Percentiles rank a stretch among this genome's conserved stretches.
Conservation (phyloP, 2,113 vertebrate species). For the Perca fluviatilis region DNA sequence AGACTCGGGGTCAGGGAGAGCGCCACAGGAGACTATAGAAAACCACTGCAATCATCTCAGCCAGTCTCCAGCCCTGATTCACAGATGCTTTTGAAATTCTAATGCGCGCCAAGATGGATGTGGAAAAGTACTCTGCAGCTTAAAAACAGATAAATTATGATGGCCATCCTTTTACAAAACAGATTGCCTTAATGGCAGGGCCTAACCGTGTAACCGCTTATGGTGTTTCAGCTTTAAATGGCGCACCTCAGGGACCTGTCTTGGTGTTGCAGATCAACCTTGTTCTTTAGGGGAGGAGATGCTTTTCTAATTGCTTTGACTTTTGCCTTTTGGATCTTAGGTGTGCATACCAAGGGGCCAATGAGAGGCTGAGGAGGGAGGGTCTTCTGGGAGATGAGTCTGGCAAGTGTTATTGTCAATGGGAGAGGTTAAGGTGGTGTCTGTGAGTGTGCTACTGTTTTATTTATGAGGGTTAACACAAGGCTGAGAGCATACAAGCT, state of each 20-base stretch:
- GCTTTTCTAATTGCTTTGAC: constrained; percentile 79
- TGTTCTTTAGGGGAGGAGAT: constrained; percentile 67
- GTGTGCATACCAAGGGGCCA: constrained; percentile 30
- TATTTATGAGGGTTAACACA: constrained; percentile 69
- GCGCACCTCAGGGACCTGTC: constrained; percentile 55
- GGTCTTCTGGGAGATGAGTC: constrained; percentile 47
- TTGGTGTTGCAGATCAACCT: constrained; percentile 47
- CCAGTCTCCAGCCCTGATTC: constrained; percentile 58
- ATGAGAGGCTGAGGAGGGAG: constrained; percentile 43
- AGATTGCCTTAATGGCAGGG: constrained; percentile 62
- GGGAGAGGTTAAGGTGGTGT: constrained; percentile 52
- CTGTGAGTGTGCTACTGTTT: constrained; percentile 61
- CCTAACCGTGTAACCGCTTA: constrained; percentile 30
- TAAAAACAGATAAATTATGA: constrained; percentile 73
- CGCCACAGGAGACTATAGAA: constrained; percentile 72
- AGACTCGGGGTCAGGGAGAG: constrained; percentile 67
- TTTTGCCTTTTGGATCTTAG: constrained; percentile 58
- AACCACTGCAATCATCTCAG: constrained; percentile 75
- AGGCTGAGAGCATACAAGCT: constrained; percentile 30
- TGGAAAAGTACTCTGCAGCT: constrained; percentile 68
- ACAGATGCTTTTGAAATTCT: constrained; percentile 71
- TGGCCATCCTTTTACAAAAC: constrained; percentile 63
- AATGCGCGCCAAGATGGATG: constrained; percentile 75
- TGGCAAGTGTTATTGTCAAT: constrained; percentile 55
- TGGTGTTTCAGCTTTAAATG: constrained; percentile 53